Evolutionary conservation across 1,140 invertebrate species (phyloP), one percentile per base, ranked within the genome.

Genomic region (Sycobia sp.): DNA sequence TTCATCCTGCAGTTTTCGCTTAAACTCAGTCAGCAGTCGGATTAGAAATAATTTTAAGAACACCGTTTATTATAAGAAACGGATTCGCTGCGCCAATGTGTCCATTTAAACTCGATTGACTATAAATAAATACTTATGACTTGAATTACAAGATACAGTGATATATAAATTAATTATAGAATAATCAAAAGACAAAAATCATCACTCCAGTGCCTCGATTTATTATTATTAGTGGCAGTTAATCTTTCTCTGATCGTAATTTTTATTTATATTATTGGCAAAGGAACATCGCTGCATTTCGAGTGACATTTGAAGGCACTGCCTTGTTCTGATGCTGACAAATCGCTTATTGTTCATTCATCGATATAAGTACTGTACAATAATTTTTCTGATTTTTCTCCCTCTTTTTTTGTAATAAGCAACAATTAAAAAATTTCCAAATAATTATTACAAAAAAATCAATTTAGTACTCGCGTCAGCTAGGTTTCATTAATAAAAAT

Each of bases 251-350:
- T 16, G 8, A 36, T 23, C 7, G 11, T 46, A 43, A 43, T 25
- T 16, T 49, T 13, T 32, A 18, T 14, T 18, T 25, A 23, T 47
- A 36, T n/a, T 27, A 20, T 55, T 14, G 25, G 32, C 36, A 16
- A 51, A 59, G 11, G 25, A 25, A 14, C 22, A 4, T 14, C 20
- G 4, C 10, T 36, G 32, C 10, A 62, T 54, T 62, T 36, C 38
- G 5, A 62, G 47, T 54, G 32, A 53, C 13, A 36, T 46, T 54
- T 36, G n/a, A 62, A 62, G 59, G 59, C 59, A 62, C 50, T 46
- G 50, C 32, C 59, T 36, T 54, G 20, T 53, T 44, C 20, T 53
- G 38, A 61, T 23, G 59, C 39, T 20, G 23, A 43, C 16, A 53
- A 61, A 44, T 53, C n/a, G n/a, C n/a, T n/a, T 60, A 41, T 50